Base-by-base conservation (phyloP, 2,888 invertebrate genomes). In the Cephus runcator region DNA sequence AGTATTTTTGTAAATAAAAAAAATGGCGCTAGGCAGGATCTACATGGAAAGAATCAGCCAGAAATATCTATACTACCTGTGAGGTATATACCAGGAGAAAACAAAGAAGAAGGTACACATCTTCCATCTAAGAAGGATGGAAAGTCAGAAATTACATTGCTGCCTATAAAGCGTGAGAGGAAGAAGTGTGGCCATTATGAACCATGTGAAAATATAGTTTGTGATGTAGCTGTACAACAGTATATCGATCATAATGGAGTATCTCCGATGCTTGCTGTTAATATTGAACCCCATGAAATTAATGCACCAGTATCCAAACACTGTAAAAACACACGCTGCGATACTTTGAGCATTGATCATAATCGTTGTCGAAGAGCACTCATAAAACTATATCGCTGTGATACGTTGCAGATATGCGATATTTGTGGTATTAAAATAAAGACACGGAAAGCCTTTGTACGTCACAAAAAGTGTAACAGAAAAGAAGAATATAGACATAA, bases 271-370 rank as follows among this genome's bases (percentile, higher is more conserved):
- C 80, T 91, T 12, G 88, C 91, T 0, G 74, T 83, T 11, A 86
- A 84, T 12, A 89, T 91, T 76, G 87, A 88, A 0, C 81, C 86
- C 12, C 40, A 78, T 34, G 90, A 90, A 69, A 89, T 90, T 79
- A 85, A 84, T 73, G 89, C 90, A 1, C 85, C 85, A 0, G 89
- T 91, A 1, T 77, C 82, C 1, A 90, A 87, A 33, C 91, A 91
- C 69, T 91, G 91, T 77, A 73, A 81, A 9, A 84, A 86, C 77
- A 56, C 80, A 9, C 76, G 77, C 11, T 89, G 88, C 81, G 88
- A 88, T 30, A 87, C 91, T 3, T 81, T 91, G 12, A 91, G 88
- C 73, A 90, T 91, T 71, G 91, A 91, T 75, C 90, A 91, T 76
- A 81, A 90, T 83, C 84, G 88, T 34, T 91, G 91, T 79, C 87